Base-by-base conservation (phyloP, 2,113 vertebrate genomes). In the Psilopsiagon aurifrons region DNA sequence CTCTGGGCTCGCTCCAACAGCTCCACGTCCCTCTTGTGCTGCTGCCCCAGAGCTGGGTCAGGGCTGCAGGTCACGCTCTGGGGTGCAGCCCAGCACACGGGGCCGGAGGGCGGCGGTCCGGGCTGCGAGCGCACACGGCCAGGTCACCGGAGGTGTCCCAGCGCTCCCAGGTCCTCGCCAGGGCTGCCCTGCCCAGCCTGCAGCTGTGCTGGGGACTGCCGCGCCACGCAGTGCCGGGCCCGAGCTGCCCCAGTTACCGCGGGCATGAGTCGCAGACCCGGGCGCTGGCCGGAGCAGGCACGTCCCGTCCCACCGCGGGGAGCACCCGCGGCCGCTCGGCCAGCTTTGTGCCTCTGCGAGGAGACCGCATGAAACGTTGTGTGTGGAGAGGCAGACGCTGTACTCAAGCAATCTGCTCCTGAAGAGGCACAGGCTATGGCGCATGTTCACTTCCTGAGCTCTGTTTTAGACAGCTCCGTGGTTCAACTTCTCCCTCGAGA, bases 341-440 rank as follows among this genome's bases (percentile, higher is more conserved):
- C 13, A n/a, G 44, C 57, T 19, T 4, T 13, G n/a, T 11, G 39
- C n/a, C 1, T 3, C 35, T 2, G 31, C 12, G 24, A 27, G 24
- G 39, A 25, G 28, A 16, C 17, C 27, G 2, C 28, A 1, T 8
- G 15, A 39, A 16, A 7, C 2, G 6, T 20, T 24, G 7, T 6
- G 1, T 2, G 29, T 2, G 41, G 46, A 2, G 3, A 19, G 76
- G 3, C 33, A 12, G 19, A 11, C 24, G 22, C n/a, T 59, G 33
- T 24, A 59, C 33, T 59, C 57, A 24, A 59, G 57, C 57, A 24
- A 35, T 1, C 46, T 15, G 11, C 11, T 63, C 60, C 14, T 2
- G 3, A 2, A 13, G 10, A 7, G 4, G 39, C 54, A 18, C 6
- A 0, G 79, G 13, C 22, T 5, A 3, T 6, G 10, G 64, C 20